These are phyloP conservation scores for Sebastes paucispinis DNA, from an alignment of 2,797 vertebrate genomes.

Conservation along the genomic window DNA sequence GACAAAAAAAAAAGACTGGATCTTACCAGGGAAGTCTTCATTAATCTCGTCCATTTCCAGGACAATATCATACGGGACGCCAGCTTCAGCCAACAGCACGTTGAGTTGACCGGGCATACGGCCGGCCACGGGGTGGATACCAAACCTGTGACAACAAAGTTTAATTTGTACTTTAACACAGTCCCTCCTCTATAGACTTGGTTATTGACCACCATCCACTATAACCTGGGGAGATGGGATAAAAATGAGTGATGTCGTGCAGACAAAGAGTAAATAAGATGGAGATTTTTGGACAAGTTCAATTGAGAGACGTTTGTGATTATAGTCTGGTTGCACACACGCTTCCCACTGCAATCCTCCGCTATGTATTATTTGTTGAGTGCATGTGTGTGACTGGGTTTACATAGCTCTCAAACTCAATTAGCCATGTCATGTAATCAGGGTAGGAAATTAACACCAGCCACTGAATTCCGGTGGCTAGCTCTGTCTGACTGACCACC, in stretches of 20 bases:
- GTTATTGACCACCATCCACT: background rate
- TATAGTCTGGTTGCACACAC: slow-evolving; percentile 25
- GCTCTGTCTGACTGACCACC: background rate
- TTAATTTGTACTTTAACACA: background rate
- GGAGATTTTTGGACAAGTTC: background rate
- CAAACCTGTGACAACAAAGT: slow-evolving; percentile 75
- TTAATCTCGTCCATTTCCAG: slow-evolving; percentile 89
- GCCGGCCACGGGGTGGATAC: slow-evolving; percentile 85
- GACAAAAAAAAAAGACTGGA: background rate
- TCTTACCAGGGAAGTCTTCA: slow-evolving; percentile 84
- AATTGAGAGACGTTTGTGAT: slow-evolving; percentile 42
- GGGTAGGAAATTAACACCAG: slow-evolving; percentile 49
- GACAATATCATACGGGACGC: slow-evolving; percentile 86
- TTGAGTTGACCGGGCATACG: slow-evolving; percentile 87
- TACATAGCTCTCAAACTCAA: slow-evolving; percentile 53
- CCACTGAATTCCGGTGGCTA: slow-evolving; percentile 37
- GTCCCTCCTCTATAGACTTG: background rate
- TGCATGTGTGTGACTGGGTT: slow-evolving; percentile 17
- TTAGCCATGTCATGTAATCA: slow-evolving; percentile 60
- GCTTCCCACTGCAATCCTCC: slow-evolving; percentile 7
- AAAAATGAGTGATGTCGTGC: background rate
- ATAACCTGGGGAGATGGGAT: background rate
- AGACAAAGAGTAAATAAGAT: slow-evolving; percentile 5
- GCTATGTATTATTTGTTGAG: slow-evolving; percentile 2
- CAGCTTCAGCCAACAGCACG: slow-evolving; percentile 85